Conservation (phyloP, 2,888 invertebrate species). For the Scaptomyza cyrtandrae region DNA sequence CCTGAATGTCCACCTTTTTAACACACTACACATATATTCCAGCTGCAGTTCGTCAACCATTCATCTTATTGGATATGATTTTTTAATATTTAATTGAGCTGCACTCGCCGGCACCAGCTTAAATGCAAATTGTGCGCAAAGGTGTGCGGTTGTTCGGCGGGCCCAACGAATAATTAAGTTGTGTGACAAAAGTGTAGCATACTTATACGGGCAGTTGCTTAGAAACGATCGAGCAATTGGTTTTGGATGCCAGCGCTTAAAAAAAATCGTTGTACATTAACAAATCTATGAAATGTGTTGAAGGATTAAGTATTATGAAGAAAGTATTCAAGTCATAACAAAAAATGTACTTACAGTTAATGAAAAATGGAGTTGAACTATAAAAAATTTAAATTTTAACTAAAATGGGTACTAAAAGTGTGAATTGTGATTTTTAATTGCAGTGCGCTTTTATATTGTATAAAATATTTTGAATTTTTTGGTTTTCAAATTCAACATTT, state of each 20-base stretch:
- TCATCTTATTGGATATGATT: conserved; percentile 60
- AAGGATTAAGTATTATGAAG: neutral
- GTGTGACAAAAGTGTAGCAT: conserved; percentile 28
- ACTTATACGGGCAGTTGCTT: conserved; percentile 30
- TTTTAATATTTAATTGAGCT: conserved; percentile 80
- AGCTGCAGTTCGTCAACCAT: conserved; percentile 28
- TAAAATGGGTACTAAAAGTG: neutral
- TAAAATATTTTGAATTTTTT: neutral
- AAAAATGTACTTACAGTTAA: neutral
- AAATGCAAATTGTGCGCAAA: conserved; percentile 80
- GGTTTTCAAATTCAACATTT: too few species aligned
- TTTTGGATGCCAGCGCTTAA: too few species aligned
- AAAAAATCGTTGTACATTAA: neutral
- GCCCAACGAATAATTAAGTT: neutral
- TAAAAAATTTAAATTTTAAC: neutral
- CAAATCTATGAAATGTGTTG: neutral
- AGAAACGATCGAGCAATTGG: neutral
- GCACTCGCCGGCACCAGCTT: conserved; percentile 63
- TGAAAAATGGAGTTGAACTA: neutral
- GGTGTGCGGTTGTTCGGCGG: conserved; percentile 71
- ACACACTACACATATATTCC: conserved; percentile 15
- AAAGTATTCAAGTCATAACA: neutral
- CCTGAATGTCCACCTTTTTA: conserved; percentile 10
- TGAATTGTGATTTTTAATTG: neutral
- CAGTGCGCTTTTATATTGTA: too few species aligned